Base-by-base conservation (phyloP, 2,797 vertebrate genomes). In the Decapterus maruadsi region DNA sequence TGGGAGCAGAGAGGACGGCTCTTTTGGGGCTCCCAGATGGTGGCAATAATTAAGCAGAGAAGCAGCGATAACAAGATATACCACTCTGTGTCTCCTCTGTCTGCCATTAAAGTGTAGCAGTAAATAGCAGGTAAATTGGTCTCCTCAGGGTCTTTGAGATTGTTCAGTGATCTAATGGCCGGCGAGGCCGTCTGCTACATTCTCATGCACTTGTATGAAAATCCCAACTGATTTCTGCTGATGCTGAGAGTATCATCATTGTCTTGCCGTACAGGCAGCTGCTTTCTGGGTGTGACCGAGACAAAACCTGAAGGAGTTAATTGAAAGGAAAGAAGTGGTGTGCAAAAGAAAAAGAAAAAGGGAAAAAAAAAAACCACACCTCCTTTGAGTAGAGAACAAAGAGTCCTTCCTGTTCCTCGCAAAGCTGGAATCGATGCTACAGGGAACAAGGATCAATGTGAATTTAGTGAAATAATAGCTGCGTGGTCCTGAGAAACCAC, bases 51-150 rank as follows among this genome's bases (percentile, higher is more conserved):
- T 80, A 85, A 77, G 60, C 50, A 67, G 45, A 67, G 48, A 74
- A 84, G 79, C 59, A 65, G 63, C 55, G 50, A 63, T 54, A 83
- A 71, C 58, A 69, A 59, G 40, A 72, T 45, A 59, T 65, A 29
- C 22, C 48, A 61, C 77, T 84, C 29, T 62, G 19, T 4, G 20
- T 68, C 56, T 75, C 85, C 64, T 75, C 40, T 16, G 59, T 64
- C 70, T 75, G 50, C 81, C 43, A 80, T 87, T 87, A 75, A 72
- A 68, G 31, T 76, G 61, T 73, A 66, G 68, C 59, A 76, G 72
- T 83, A 82, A 90, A 71, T 81, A 83, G 65, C 61, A 53, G 46
- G 72, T 82, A 73, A 87, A 87, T 83, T 79, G 61, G 72, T 83
- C 76, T 78, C 78, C 71, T 68, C 58, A 0, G 76, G 81, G 71